Evolutionary conservation across 1,140 invertebrate genomes (phyloP).

Genomic region (Psix sp.): DNA sequence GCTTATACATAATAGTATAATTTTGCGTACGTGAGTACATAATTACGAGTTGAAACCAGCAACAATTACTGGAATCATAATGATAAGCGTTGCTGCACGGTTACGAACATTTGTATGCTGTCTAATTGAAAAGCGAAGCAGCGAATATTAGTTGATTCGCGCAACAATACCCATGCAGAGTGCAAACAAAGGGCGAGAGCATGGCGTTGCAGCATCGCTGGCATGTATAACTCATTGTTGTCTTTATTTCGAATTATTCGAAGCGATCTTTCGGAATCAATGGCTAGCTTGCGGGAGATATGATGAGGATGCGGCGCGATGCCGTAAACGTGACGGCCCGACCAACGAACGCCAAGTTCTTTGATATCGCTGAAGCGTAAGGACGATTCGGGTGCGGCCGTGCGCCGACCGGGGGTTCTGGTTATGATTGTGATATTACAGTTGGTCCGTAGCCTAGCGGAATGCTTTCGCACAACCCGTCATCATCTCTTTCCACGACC

Average conservation of each 20-base stretch:
- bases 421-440: slow-evolving; percentile 76
- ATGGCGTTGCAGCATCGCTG: slow-evolving; percentile 7
- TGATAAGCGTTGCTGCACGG: slow-evolving; percentile 18
- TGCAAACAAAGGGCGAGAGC: slow-evolving; percentile 42
- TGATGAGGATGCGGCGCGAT: slow-evolving; percentile 52
- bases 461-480: slow-evolving; percentile 59
- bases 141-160: slow-evolving; percentile 53
- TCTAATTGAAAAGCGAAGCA: slow-evolving; percentile 49
- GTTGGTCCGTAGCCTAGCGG: slow-evolving; percentile 69
- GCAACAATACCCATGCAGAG: slow-evolving; percentile 51
- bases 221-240: slow-evolving; percentile 48
- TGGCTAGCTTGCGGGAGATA: slow-evolving; percentile 29
- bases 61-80: slow-evolving; percentile 47
- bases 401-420: slow-evolving; percentile 65
- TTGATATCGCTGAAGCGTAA: slow-evolving; percentile 70
- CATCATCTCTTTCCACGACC: slow-evolving; percentile 50
- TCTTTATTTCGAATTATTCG: slow-evolving; percentile 54
- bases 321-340: slow-evolving; percentile 56
- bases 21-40: too few relatives aligned
- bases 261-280: slow-evolving; percentile 56
- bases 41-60: slow-evolving; percentile 8
- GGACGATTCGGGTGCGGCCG: slow-evolving; percentile 67
- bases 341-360: slow-evolving; percentile 61
- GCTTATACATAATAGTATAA: too few relatives aligned
- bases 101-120: slow-evolving; percentile 15